Conservation (phyloP, 2,113 vertebrate genomes). For the Channa argus region DNA sequence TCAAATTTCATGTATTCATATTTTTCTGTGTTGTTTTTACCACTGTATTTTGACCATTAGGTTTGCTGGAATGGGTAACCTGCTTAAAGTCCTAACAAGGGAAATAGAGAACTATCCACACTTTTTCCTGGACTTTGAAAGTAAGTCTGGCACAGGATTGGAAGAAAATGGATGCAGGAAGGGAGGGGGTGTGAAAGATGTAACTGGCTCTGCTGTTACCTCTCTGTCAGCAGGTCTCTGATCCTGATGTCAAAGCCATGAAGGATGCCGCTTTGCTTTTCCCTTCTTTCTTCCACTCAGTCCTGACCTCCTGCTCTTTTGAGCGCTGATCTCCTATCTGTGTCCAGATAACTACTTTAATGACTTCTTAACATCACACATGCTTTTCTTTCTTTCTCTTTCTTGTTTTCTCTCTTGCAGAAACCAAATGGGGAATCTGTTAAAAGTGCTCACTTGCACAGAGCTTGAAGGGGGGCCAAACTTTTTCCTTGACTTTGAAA, state of each 20-base stretch:
- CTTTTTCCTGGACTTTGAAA: conserved; percentile 99
- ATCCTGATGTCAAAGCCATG: conserved; percentile 17
- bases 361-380: conserved; percentile 51
- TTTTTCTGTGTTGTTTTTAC: conserved; percentile 52
- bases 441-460: conserved; percentile 93
- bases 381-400: conserved; percentile 38
- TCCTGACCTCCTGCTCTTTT: conserved; percentile 12
- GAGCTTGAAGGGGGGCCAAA: conserved; percentile 94
- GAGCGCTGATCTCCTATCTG: conserved; percentile 54
- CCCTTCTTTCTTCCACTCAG: conserved; percentile 6
- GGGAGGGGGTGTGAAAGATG: conserved; percentile 5
- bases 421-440: conserved; percentile 92
- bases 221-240: conserved; percentile 70
- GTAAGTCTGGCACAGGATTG: conserved; percentile 88
- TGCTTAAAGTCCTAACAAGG: conserved; percentile 99
- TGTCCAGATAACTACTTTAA: conserved; percentile 28
- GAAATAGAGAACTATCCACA: conserved; percentile 99
- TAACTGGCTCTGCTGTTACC: conserved; percentile 51
- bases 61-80: conserved; percentile 99
- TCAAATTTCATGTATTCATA: conserved; percentile 1
- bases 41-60: conserved; percentile 85
- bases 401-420: conserved; percentile 85
- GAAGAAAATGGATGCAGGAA: conserved; percentile 29
- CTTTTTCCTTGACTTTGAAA: conserved; percentile 98
- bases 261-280: conserved; percentile 20